Conservation (phyloP, 2,888 invertebrate species). For the Ormyrus labotus region DNA sequence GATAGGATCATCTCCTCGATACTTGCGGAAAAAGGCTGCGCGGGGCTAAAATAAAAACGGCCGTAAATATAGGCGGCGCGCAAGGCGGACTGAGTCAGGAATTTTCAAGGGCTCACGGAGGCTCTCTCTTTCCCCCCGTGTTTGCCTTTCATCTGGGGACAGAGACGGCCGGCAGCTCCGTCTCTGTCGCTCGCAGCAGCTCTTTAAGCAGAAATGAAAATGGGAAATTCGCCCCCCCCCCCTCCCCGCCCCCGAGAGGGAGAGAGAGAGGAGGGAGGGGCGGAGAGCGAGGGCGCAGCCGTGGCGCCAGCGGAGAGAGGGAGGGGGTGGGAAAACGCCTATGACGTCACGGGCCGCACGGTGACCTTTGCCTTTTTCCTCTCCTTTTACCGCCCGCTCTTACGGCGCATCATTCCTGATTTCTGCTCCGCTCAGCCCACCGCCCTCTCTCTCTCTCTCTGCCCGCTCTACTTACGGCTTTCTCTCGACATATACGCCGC, state of each 20-base stretch:
- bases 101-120: conserved; percentile 47
- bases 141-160: conserved; percentile 22
- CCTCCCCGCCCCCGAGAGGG: background rate
- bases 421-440: conserved; percentile 18
- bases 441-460: background rate
- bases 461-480: conserved; percentile 29
- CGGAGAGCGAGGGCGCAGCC: conserved; percentile 11
- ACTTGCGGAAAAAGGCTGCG: conserved; percentile 6
- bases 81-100: conserved; percentile 36
- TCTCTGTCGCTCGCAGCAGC: background rate
- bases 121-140: background rate
- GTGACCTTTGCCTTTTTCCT: conserved; percentile 52
- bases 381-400: conserved; percentile 18
- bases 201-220: conserved; percentile 42
- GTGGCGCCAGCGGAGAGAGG: background rate
- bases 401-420: conserved; percentile 48
- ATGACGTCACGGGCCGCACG: conserved; percentile 54
- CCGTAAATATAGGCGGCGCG: conserved; percentile 13
- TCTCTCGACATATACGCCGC: background rate
- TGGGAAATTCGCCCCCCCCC: conserved; percentile 38
- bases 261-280: background rate
- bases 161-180: background rate
- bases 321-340: conserved; percentile 41
- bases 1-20: too few relatives aligned
- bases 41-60: background rate